Conservation (phyloP, 23 tunicate species). For the Diplosoma virens region DNA sequence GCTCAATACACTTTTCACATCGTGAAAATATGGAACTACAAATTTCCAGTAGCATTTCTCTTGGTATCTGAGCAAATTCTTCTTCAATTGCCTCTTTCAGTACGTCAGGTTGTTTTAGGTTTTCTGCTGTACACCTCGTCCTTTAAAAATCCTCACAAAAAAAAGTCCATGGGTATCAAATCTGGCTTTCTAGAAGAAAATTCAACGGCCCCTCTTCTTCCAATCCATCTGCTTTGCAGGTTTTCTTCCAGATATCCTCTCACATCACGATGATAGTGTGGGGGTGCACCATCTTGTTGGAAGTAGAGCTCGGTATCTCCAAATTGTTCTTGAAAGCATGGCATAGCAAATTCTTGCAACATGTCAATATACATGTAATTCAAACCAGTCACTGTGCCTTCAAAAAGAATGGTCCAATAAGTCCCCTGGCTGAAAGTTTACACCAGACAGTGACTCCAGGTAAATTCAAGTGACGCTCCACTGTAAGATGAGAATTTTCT, state of each 20-base stretch:
- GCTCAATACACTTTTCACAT: no score
- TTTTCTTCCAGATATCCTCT: not conserved
- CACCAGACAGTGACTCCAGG: constrained; percentile 13
- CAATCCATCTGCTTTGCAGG: not conserved
- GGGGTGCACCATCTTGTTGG: constrained; percentile 12
- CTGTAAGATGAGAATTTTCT: not conserved
- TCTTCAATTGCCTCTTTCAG: no score
- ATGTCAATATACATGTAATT: not conserved
- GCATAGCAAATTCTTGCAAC: constrained; percentile 10
- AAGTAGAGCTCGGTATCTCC: not conserved
- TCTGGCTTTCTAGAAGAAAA: no score
- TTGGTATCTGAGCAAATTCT: no score
- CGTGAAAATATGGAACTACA: no score
- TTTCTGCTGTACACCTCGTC: no score
- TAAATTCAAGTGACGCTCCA: constrained; percentile 2
- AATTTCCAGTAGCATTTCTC: no score
- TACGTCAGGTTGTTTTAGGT: no score
- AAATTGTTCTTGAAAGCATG: constrained; percentile 1
- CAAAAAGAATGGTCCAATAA: not conserved
- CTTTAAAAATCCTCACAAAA: no score
- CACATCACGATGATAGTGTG: constrained; percentile 1
- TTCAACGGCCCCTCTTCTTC: not conserved
- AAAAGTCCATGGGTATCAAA: no score
- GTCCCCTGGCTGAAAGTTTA: not conserved
- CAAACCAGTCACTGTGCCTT: not conserved